Conservation (phyloP, 2,113 vertebrate genomes). For the Acinonyx jubatus region DNA sequence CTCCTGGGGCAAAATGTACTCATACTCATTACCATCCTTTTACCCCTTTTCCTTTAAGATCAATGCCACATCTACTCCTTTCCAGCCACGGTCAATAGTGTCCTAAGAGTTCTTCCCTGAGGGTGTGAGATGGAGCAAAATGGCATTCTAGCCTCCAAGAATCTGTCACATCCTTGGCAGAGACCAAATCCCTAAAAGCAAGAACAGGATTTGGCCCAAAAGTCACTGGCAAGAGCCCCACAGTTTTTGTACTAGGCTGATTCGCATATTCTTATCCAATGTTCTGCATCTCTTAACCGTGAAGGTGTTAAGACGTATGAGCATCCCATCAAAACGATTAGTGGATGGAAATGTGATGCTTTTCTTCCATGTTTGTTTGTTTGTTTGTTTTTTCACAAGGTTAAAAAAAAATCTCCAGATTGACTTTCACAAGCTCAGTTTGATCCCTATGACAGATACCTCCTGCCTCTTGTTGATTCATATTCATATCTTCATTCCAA, state of each 20-base stretch:
- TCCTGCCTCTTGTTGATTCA: slow-evolving; percentile 46
- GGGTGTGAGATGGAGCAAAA: background rate
- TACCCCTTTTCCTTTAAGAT: background rate
- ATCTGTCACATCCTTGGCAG: background rate
- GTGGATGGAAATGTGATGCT: slow-evolving; percentile 64
- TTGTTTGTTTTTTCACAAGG: background rate
- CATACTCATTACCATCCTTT: background rate
- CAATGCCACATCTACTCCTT: background rate
- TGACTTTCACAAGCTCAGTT: slow-evolving; percentile 29
- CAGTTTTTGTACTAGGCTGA: slow-evolving; percentile 56
- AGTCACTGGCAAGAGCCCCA: slow-evolving; percentile 70
- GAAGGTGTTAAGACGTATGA: slow-evolving; percentile 73
- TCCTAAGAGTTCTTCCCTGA: slow-evolving; percentile 28
- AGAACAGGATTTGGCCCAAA: slow-evolving; percentile 56
- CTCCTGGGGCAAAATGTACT: slow-evolving; percentile 31
- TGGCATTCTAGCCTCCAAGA: slow-evolving; percentile 32
- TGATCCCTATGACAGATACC: slow-evolving; percentile 30
- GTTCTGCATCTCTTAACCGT: slow-evolving; percentile 69
- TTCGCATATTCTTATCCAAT: slow-evolving; percentile 70
- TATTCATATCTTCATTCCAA: slow-evolving; percentile 54
- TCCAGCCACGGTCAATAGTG: background rate
- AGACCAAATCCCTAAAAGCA: slow-evolving; percentile 52
- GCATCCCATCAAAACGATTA: slow-evolving; percentile 55
- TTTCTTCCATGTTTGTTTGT: slow-evolving; percentile 46
- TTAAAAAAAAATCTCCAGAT: slow-evolving; percentile 23